phyloP scores from a whole-genome alignment of 2,888 invertebrate genomes.

The Aphidoletes aphidimyza region DNA sequence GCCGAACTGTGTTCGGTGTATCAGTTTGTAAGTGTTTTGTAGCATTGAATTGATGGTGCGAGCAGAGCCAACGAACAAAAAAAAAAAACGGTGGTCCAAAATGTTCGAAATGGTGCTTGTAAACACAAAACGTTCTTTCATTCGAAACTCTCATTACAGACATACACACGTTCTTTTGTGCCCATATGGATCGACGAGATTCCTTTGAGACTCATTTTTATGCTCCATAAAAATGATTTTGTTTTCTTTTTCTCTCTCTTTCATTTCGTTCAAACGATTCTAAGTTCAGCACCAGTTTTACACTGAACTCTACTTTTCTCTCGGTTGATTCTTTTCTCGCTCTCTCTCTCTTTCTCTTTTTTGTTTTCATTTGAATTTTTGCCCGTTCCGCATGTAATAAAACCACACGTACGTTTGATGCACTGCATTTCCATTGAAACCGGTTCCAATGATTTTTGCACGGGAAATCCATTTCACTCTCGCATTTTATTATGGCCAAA shows the following conservation, averaged over 20 bases:
- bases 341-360: no score
- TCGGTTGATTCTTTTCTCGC: not conserved
- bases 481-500: not conserved
- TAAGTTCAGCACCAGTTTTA: not conserved
- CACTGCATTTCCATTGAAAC: not conserved
- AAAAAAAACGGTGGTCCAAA: not conserved
- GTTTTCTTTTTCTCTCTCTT: not conserved
- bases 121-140: not conserved
- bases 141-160: slow-evolving; percentile 1
- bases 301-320: not conserved
- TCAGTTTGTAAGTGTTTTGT: no score
- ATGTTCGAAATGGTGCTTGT: not conserved
- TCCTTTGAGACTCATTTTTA: slow-evolving; percentile 46
- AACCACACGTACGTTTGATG: slow-evolving; percentile 8
- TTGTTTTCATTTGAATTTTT: not conserved
- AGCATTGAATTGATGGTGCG: no score
- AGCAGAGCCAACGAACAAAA: no score
- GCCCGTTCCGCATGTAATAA: slow-evolving; percentile 9
- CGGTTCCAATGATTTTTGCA: not conserved
- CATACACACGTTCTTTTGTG: not conserved
- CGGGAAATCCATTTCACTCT: not conserved
- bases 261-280: no score
- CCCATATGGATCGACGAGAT: not conserved
- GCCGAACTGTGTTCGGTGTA: no score
- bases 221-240: not conserved